phyloP scores from a whole-genome alignment of 1,140 invertebrate genomes.

The Ceratosolen solmsi region DNA sequence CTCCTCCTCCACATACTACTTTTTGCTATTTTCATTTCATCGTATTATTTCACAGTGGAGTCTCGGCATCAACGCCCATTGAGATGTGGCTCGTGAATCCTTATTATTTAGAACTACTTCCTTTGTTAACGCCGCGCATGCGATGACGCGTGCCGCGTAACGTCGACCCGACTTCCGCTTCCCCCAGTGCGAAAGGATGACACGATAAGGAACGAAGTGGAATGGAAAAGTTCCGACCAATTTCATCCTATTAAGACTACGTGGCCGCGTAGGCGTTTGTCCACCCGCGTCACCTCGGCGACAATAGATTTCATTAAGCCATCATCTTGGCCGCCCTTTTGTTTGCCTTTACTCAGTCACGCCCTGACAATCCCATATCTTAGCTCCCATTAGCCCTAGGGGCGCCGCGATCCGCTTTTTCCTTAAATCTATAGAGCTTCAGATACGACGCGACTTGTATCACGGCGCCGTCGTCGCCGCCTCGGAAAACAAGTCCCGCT shows the following conservation, averaged over 20 bases:
- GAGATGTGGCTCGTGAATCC: constrained; percentile 47
- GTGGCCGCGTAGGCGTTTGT: not conserved
- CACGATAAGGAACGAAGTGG: no score
- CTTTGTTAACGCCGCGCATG: constrained; percentile 39
- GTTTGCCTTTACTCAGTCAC: not conserved
- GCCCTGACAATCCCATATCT: not conserved
- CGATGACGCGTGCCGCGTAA: not conserved
- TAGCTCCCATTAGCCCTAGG: not conserved
- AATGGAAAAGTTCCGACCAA: no score
- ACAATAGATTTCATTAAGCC: constrained; percentile 61
- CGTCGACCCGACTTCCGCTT: not conserved
- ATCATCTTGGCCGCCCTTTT: not conserved
- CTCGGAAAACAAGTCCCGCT: constrained; percentile 17
- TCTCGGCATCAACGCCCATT: not conserved
- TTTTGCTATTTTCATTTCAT: not conserved
- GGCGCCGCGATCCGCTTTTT: not conserved
- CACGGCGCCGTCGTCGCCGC: not conserved
- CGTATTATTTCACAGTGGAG: not conserved
- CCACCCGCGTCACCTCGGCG: not conserved
- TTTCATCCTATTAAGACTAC: no score
- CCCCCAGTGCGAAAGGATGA: not conserved
- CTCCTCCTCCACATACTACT: no score
- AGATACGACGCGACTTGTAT: not conserved
- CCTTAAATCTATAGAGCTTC: not conserved
- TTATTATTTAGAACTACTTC: constrained; percentile 36